Evolutionary conservation across 2,113 vertebrate genomes (phyloP).

Genomic region (Osmerus eperlanus): DNA sequence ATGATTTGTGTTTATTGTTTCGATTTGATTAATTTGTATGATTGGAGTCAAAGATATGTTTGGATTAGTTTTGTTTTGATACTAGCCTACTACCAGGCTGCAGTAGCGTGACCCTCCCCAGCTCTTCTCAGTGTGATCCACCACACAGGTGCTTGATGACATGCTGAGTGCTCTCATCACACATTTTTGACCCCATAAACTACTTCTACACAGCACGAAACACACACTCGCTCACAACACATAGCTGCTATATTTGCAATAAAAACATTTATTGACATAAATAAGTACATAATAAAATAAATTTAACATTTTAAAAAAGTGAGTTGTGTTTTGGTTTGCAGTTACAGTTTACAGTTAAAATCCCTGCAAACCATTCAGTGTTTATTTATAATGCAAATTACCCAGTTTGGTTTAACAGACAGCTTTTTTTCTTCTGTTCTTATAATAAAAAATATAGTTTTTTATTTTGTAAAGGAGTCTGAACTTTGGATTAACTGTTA

Average conservation of each 20-base stretch:
- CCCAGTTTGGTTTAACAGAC: too few relatives aligned
- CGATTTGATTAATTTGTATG: background rate
- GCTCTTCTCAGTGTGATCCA: background rate
- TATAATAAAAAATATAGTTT: background rate
- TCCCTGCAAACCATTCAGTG: background rate
- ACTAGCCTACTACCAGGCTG: too few relatives aligned
- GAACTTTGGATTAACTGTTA: slow-evolving; percentile 40
- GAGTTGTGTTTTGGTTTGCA: background rate
- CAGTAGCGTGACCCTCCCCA: background rate
- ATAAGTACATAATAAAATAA: background rate
- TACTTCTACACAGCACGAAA: slow-evolving; percentile 11
- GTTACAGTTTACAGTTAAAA: background rate
- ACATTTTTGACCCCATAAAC: background rate
- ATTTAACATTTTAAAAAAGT: background rate
- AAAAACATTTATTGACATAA: too few relatives aligned
- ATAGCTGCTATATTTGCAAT: background rate
- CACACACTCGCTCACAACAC: slow-evolving; percentile 5
- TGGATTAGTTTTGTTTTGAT: background rate
- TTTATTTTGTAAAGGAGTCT: slow-evolving; percentile 1
- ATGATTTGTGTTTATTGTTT: background rate
- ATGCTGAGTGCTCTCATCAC: background rate
- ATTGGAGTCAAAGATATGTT: background rate
- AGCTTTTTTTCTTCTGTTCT: background rate
- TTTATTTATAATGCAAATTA: background rate
- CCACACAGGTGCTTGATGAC: background rate